Evolutionary conservation across 2,888 invertebrate genomes (phyloP).

Genomic region (Diogma glabrata): DNA sequence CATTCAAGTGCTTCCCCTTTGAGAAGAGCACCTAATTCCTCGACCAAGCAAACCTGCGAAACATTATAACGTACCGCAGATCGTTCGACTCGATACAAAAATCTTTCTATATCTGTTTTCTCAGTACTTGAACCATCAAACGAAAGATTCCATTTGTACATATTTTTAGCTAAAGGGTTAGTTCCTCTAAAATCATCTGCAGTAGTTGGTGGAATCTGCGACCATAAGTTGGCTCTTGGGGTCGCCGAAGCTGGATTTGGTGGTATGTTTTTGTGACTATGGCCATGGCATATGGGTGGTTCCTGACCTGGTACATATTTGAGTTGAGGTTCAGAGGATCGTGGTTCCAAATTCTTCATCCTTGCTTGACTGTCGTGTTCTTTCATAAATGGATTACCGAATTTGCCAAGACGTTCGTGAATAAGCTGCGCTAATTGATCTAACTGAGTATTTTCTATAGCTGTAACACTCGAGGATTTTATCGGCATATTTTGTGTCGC

Average conservation of each 20-base stretch:
- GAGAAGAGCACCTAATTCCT: neutral
- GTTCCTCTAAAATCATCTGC: neutral
- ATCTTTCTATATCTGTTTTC: slow-evolving; percentile 1
- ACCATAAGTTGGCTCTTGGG: neutral
- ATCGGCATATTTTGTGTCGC: too few relatives aligned
- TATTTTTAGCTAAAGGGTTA: neutral
- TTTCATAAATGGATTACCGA: neutral
- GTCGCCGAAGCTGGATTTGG: neutral
- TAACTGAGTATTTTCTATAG: too few relatives aligned
- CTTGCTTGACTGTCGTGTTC: neutral
- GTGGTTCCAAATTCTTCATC: too few relatives aligned
- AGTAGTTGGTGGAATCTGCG: neutral
- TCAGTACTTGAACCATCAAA: neutral
- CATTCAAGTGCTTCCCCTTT: neutral
- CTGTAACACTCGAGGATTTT: too few relatives aligned
- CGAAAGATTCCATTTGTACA: neutral
- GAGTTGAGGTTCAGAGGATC: too few relatives aligned
- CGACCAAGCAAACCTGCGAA: neutral
- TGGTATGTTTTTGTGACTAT: neutral
- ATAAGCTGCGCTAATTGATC: neutral
- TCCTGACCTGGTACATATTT: too few relatives aligned
- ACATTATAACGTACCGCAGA: neutral
- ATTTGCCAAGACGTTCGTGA: neutral
- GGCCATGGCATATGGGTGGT: neutral
- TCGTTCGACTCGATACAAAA: neutral